phyloP scores from a whole-genome alignment of 2,113 vertebrate genomes.

The Brachionichthys hirsutus region DNA sequence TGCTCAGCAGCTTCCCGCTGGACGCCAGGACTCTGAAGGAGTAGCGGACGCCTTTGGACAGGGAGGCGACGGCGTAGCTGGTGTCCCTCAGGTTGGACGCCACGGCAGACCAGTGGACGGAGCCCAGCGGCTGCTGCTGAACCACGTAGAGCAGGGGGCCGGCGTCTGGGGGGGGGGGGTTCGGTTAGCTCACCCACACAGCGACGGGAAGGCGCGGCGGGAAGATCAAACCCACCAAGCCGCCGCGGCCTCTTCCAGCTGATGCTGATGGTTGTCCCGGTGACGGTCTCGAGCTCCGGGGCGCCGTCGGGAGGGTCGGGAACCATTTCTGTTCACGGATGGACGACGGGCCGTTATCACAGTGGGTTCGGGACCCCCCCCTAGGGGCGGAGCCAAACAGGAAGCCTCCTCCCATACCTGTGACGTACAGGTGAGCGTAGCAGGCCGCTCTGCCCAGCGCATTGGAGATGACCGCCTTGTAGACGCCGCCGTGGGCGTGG shows the following conservation, averaged over 20 bases:
- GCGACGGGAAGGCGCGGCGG: too few species aligned
- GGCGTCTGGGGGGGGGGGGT: conserved; percentile 72
- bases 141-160: conserved; percentile 83
- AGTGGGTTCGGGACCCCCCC: too few species aligned
- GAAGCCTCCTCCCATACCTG: conserved; percentile 75
- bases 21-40: conserved; percentile 87
- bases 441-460: conserved; percentile 94
- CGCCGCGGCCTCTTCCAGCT: conserved; percentile 88
- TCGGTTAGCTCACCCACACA: neutral
- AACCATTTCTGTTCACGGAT: conserved; percentile 82
- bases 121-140: conserved; percentile 91
- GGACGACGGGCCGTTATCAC: neutral
- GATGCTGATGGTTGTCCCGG: conserved; percentile 84
- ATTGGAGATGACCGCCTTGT: conserved; percentile 95
- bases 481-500: conserved; percentile 89
- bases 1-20: conserved; percentile 87
- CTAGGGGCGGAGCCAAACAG: too few species aligned
- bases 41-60: conserved; percentile 88
- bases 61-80: conserved; percentile 74
- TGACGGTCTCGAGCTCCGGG: conserved; percentile 83
- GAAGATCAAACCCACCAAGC: conserved; percentile 79
- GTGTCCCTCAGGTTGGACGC: conserved; percentile 81
- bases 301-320: conserved; percentile 89
- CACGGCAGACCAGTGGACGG: conserved; percentile 86
- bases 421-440: conserved; percentile 92